Base-by-base conservation (phyloP, 2,888 invertebrate genomes). In the Mythimna impura region DNA sequence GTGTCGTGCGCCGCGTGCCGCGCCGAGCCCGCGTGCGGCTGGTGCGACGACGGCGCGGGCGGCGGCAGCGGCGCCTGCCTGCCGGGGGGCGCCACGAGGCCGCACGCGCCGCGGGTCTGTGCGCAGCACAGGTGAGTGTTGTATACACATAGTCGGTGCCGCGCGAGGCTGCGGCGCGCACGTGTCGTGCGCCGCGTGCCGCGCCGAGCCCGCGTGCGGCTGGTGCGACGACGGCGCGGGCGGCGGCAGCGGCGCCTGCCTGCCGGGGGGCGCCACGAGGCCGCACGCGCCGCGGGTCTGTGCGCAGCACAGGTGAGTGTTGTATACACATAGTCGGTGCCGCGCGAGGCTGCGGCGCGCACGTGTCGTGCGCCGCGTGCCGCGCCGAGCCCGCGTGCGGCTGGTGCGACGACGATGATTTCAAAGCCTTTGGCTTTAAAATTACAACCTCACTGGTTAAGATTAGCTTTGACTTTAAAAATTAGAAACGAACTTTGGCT, bases 371-470 rank as follows among this genome's bases (percentile, higher is more conserved):
- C 91, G 96, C 96, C 20, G 97, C 97, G 82, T 99, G 99, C 91
- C 97, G 98, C 86, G 97, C 98, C 77, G 99, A 99, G 95, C 99
- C 99, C 0, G 98, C 98, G 12, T 99, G 99, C 94, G 99, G 99
- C 30, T 99, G 99, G 99, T 99, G 99, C 93, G 99, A 99, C 93
- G 99, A 99, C 93, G 99, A n/a, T n/a, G n/a, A n/a, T n/a, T n/a
- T n/a, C n/a, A n/a, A n/a, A n/a, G n/a, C n/a, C n/a, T n/a, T 40
- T 40, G 40, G 10, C 40, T 40, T 36, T 36, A 6, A 36, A 8
- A 36, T 36, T 36, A 36, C 8, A 8, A 36, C 2, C 6, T 36
- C 7, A 9, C 36, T 9, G 2, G 9, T 36, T 36, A 36, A 36
- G 9, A 9, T 36, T 36, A 8, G 9, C 8, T 36, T 36, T 36